Percentiles rank a stretch among this genome's conserved stretches.
Conservation (phyloP, 1,140 invertebrate species). For the Octopus sinensis region DNA sequence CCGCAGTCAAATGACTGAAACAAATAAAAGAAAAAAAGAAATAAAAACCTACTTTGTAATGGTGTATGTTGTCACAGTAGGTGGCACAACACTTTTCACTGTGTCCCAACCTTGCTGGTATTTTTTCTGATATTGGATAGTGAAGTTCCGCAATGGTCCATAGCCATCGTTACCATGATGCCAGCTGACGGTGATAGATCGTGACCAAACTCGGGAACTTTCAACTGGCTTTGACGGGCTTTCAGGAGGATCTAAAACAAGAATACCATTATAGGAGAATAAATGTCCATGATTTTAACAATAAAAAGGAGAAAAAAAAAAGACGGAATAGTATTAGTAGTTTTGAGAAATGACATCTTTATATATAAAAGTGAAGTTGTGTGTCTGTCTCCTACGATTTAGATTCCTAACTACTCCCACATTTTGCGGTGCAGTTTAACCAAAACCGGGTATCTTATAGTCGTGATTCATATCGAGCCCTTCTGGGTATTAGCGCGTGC, state of each 20-base stretch:
- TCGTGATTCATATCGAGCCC: no score
- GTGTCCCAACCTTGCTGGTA: constrained; percentile 28
- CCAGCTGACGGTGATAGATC: constrained; percentile 92
- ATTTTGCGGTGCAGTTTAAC: no score
- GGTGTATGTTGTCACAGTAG: constrained; percentile 30
- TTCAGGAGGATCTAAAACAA: constrained; percentile 40
- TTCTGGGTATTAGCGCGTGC: no score
- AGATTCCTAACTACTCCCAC: no score
- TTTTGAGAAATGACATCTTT: no score
- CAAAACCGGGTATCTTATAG: no score
- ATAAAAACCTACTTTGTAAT: constrained; percentile 34
- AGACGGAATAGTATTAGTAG: no score
- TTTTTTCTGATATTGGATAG: constrained; percentile 68
- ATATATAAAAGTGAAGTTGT: no score
- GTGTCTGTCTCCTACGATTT: no score
- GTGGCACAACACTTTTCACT: constrained; percentile 27
- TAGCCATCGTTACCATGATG: constrained; percentile 88
- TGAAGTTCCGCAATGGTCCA: constrained; percentile 84
- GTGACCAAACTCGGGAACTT: constrained; percentile 82
- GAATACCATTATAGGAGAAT: constrained; percentile 1
- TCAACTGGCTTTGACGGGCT: constrained; percentile 80
- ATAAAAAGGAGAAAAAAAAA: neutral
- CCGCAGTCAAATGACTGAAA: neutral
- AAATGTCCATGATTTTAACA: neutral
- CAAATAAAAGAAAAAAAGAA: neutral